Evolutionary conservation across 2,888 invertebrate genomes (phyloP).

Genomic region (Plebejus argus): DNA sequence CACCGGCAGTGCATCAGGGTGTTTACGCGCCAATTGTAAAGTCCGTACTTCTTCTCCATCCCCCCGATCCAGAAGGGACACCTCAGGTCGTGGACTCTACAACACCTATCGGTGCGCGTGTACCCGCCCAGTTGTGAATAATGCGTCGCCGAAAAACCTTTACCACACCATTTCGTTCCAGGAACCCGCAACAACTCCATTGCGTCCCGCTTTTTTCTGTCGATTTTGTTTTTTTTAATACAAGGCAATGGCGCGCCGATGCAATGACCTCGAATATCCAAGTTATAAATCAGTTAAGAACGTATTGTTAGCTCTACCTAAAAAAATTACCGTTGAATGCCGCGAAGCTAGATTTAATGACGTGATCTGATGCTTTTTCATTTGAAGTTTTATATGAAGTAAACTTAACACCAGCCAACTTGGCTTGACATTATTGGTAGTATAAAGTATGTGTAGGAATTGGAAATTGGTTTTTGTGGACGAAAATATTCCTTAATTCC

Average conservation of each 20-base stretch:
- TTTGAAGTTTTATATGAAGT: not conserved
- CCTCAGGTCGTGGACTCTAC: constrained; percentile 91
- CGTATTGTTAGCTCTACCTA: constrained; percentile 32
- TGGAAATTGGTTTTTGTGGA: not conserved
- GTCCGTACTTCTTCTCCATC: constrained; percentile 90
- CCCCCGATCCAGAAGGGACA: constrained; percentile 93
- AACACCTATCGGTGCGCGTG: constrained; percentile 91
- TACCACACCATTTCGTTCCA: constrained; percentile 97
- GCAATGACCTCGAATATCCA: constrained; percentile 44
- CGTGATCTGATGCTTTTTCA: not conserved
- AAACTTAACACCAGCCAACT: not conserved
- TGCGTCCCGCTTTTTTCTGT: constrained; percentile 71
- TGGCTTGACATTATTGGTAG: not conserved
- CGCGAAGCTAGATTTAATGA: not conserved
- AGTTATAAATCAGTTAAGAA: constrained; percentile 24
- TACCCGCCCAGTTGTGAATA: constrained; percentile 93
- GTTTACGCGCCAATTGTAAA: constrained; percentile 94
- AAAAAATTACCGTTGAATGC: constrained; percentile 33
- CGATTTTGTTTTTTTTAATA: constrained; percentile 36
- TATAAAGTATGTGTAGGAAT: too few species aligned
- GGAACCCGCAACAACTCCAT: constrained; percentile 89
- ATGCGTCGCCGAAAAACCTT: constrained; percentile 89
- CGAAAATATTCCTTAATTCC: too few species aligned
- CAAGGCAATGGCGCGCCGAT: constrained; percentile 39
- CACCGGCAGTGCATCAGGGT: constrained; percentile 96